These are phyloP conservation scores for Trachymyrmex septentrionalis DNA, from an alignment of 1,140 invertebrate species.

Conservation along the genomic window DNA sequence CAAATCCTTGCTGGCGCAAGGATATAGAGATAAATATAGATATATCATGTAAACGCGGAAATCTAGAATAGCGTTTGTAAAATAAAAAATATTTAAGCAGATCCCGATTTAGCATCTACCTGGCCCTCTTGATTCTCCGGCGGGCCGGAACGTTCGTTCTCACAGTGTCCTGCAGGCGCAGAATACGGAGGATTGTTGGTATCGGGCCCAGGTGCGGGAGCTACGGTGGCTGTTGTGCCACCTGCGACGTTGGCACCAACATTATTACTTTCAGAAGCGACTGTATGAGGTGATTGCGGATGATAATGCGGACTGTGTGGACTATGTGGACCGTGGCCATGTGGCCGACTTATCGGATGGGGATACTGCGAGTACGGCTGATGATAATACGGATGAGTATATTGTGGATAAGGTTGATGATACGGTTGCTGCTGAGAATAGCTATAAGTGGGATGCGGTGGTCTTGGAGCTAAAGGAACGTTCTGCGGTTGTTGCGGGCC, in stretches of 20 bases:
- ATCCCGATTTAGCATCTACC: conserved; percentile 80
- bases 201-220: conserved; percentile 74
- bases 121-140: conserved; percentile 82
- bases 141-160: conserved; percentile 79
- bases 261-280: conserved; percentile 76
- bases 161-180: conserved; percentile 78
- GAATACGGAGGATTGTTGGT: conserved; percentile 78
- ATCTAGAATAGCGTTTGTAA: conserved; percentile 56
- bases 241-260: conserved; percentile 71
- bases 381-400: conserved; percentile 89
- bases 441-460: conserved; percentile 88
- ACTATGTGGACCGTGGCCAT: conserved; percentile 84
- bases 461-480: conserved; percentile 86
- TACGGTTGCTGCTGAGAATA: conserved; percentile 89
- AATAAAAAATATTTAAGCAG: conserved; percentile 76
- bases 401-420: conserved; percentile 88
- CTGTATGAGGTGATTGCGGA: conserved; percentile 82
- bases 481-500: conserved; percentile 85
- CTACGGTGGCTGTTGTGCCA: conserved; percentile 43
- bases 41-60: background rate
- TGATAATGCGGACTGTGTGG: conserved; percentile 84
- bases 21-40: conserved; percentile 21
- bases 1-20: background rate
- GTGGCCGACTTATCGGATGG: conserved; percentile 86
- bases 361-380: conserved; percentile 88